Conservation (phyloP, 2,888 invertebrate species). For the Podabrus alpinus region DNA sequence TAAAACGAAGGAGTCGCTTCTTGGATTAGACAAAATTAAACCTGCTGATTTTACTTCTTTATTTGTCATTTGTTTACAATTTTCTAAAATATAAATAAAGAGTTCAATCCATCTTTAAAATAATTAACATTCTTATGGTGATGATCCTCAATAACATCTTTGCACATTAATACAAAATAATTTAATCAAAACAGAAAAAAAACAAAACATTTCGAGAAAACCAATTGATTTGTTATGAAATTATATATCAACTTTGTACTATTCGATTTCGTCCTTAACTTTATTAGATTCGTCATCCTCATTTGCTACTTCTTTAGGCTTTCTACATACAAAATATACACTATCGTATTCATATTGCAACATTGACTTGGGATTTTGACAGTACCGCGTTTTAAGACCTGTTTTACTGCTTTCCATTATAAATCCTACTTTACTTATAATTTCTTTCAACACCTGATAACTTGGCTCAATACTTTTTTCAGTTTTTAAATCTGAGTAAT, state of each 20-base stretch:
- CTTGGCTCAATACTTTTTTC: conserved; percentile 93
- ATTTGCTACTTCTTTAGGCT: conserved; percentile 59
- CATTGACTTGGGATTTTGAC: conserved; percentile 92
- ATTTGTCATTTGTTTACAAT: background rate
- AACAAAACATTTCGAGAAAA: background rate
- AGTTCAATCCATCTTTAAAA: background rate
- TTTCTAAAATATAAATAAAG: background rate
- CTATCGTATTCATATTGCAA: conserved; percentile 90
- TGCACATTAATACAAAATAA: background rate
- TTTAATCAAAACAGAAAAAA: background rate
- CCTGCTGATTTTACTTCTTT: background rate
- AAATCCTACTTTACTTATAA: conserved; percentile 84
- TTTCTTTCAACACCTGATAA: conserved; percentile 68
- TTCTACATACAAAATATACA: conserved; percentile 89
- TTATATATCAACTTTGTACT: background rate
- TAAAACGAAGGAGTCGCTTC: background rate
- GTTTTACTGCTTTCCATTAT: conserved; percentile 79
- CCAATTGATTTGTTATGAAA: background rate
- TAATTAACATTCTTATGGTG: background rate
- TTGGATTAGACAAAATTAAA: too few species aligned
- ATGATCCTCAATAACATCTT: background rate
- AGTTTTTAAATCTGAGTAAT: conserved; percentile 82
- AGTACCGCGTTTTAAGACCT: conserved; percentile 83
- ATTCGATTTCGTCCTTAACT: background rate
- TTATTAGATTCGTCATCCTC: background rate